Evolutionary conservation across 2,888 invertebrate species (phyloP).

Genomic region (Dendrolimus pini): DNA sequence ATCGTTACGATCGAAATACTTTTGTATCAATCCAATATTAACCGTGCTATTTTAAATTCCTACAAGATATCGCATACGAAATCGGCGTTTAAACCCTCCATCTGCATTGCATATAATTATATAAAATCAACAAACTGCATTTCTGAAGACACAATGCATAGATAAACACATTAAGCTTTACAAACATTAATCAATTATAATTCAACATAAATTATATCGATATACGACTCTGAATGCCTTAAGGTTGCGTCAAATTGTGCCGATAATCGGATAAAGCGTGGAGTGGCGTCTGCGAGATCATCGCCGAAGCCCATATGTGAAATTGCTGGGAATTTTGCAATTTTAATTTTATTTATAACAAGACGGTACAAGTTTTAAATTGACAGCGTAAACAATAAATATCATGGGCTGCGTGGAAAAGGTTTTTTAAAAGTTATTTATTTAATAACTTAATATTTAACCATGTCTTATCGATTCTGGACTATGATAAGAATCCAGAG

Average conservation of each 20-base stretch:
- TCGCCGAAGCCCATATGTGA: conserved; percentile 71
- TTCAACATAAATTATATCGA: conserved; percentile 69
- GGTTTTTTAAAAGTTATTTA: no score
- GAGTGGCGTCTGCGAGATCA: conserved; percentile 50
- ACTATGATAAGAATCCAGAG: no score
- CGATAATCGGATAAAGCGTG: conserved; percentile 41
- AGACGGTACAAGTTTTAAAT: conserved; percentile 26
- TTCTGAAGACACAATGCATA: conserved; percentile 17
- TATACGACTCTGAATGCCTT: conserved; percentile 56
- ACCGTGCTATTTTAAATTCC: no score
- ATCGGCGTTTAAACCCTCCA: no score
- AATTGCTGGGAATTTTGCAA: conserved; percentile 73
- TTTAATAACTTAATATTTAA: no score
- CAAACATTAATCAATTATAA: conserved; percentile 62
- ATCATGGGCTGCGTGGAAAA: no score
- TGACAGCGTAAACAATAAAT: conserved; percentile 12
- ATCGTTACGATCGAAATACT: no score
- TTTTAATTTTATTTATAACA: conserved; percentile 75
- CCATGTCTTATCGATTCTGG: no score
- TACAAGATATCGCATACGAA: no score
- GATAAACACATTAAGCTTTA: conserved; percentile 45
- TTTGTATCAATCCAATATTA: no score
- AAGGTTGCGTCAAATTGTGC: conserved; percentile 54
- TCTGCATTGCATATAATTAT: no score
- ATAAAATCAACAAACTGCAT: conserved; percentile 5